phyloP scores from a whole-genome alignment of 2,113 vertebrate genomes.

The Aphyosemion australe region DNA sequence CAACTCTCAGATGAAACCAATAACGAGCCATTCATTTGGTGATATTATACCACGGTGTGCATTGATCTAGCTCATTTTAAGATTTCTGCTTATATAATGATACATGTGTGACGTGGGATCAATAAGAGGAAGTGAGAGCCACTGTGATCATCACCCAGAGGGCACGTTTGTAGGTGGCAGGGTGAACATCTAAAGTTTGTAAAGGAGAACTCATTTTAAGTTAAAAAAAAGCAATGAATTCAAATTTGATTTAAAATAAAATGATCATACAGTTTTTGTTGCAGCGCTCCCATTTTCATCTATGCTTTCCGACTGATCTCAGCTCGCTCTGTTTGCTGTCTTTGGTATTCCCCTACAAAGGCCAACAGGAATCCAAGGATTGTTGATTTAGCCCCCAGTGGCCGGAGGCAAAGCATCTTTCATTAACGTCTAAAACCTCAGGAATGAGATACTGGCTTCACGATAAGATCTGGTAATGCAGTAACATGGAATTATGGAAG shows the following conservation, averaged over 20 bases:
- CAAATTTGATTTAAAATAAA: conserved; percentile 4
- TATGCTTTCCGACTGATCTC: conserved; percentile 62
- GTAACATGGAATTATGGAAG: conserved; percentile 84
- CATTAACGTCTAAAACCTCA: conserved; percentile 82
- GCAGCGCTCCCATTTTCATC: conserved; percentile 42
- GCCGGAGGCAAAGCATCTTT: conserved; percentile 80
- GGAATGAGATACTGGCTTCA: conserved; percentile 79
- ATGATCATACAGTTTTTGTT: conserved; percentile 22
- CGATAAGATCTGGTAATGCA: conserved; percentile 83
- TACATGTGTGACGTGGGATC: conserved; percentile 22
- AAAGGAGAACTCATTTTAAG: neutral
- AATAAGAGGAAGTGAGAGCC: conserved; percentile 22
- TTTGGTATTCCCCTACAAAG: conserved; percentile 76
- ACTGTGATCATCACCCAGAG: conserved; percentile 18
- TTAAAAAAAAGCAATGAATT: neutral
- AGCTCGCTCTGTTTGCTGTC: conserved; percentile 48
- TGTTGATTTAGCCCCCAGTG: conserved; percentile 77
- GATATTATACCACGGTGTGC: conserved; percentile 33
- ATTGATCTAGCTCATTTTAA: conserved; percentile 35
- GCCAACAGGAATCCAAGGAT: conserved; percentile 73
- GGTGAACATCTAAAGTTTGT: conserved; percentile 4
- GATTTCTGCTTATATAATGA: conserved; percentile 40
- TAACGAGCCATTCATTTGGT: conserved; percentile 43
- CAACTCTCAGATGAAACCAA: conserved; percentile 30
- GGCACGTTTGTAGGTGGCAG: conserved; percentile 3